These are phyloP conservation scores for Corythornis cristatus DNA, from an alignment of 2,113 vertebrate species.

Conservation along the genomic window DNA sequence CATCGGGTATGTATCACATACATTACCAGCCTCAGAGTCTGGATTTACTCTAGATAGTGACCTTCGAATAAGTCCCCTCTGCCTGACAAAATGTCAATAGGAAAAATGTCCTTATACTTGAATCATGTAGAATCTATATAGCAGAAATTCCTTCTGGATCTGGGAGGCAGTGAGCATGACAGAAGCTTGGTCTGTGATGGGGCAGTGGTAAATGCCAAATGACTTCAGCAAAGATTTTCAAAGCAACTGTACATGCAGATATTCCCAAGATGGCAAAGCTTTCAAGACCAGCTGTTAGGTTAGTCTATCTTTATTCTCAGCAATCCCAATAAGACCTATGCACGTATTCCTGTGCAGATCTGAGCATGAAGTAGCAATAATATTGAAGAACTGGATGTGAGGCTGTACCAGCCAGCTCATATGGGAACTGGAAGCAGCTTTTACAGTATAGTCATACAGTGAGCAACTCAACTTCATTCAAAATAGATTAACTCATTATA, in stretches of 20 bases:
- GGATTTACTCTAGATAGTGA: background rate
- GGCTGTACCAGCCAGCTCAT: background rate
- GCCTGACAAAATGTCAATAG: background rate
- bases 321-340: background rate
- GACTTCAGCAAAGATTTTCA: background rate
- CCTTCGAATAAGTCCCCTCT: background rate
- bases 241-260: background rate
- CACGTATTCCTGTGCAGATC: background rate
- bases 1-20: background rate
- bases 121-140: background rate
- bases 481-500: constrained; percentile 25
- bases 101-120: background rate
- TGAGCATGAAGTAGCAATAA: background rate
- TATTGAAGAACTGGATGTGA: background rate
- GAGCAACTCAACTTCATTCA: background rate
- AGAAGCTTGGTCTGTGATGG: background rate
- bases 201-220: background rate
- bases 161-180: accelerated
- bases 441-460: background rate
- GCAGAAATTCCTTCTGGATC: background rate
- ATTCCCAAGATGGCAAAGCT: background rate
- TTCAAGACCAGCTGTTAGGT: background rate
- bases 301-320: background rate
- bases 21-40: background rate
- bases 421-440: background rate